These are phyloP conservation scores for Oxyura jamaicensis DNA, from an alignment of 2,113 vertebrate species.

Conservation along the genomic window DNA sequence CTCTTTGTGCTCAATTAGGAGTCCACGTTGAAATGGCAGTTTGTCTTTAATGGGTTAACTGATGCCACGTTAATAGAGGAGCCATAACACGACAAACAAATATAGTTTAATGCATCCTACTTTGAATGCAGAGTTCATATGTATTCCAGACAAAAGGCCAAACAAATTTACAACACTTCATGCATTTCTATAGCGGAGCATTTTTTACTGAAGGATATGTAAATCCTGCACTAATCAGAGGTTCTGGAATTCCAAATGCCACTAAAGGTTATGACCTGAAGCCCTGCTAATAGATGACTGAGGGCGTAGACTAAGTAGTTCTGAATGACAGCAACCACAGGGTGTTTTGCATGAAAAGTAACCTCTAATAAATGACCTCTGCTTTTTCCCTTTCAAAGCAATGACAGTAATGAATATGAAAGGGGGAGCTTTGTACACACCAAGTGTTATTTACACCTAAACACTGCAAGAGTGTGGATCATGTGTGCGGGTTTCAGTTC, in stretches of 20 bases:
- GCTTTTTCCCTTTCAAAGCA: slow-evolving; percentile 86
- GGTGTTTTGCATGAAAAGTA: slow-evolving; percentile 90
- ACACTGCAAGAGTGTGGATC: slow-evolving; percentile 73
- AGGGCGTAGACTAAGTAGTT: slow-evolving; percentile 73
- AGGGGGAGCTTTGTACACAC: slow-evolving; percentile 85
- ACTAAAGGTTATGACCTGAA: slow-evolving; percentile 91
- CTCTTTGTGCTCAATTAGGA: slow-evolving; percentile 27
- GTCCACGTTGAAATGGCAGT: slow-evolving; percentile 46
- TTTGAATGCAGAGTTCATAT: slow-evolving; percentile 79
- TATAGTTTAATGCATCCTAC: slow-evolving; percentile 69
- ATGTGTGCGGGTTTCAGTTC: not conserved
- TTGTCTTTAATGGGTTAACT: slow-evolving; percentile 73
- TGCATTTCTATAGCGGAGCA: slow-evolving; percentile 84
- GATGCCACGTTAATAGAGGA: slow-evolving; percentile 64
- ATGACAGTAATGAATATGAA: slow-evolving; percentile 95
- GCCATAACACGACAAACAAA: slow-evolving; percentile 57
- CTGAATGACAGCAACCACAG: slow-evolving; percentile 93
- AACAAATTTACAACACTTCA: slow-evolving; percentile 90
- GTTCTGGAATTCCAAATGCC: slow-evolving; percentile 93
- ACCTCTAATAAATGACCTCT: slow-evolving; percentile 94
- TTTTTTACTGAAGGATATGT: slow-evolving; percentile 90
- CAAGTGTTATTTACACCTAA: slow-evolving; percentile 90
- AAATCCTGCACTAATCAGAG: slow-evolving; percentile 95
- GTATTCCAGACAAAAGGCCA: slow-evolving; percentile 91
- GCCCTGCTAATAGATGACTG: slow-evolving; percentile 89